Conservation (phyloP, 1,140 invertebrate genomes). For the Macrobrachium rosenbergii region DNA sequence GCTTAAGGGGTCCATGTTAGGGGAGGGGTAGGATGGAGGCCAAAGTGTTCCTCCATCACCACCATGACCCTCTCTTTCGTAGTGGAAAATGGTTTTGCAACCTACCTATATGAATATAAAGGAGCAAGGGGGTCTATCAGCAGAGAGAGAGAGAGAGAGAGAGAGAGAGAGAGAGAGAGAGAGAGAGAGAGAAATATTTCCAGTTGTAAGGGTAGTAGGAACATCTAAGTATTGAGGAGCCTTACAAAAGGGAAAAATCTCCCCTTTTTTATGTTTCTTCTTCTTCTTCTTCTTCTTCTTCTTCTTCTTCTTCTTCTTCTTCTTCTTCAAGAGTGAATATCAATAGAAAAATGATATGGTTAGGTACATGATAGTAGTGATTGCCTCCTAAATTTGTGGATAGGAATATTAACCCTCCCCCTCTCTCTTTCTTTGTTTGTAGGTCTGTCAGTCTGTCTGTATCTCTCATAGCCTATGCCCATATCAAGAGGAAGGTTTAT, state of each 20-base stretch:
- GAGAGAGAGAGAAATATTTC: not conserved
- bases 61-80: not conserved
- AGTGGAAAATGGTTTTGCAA: constrained; percentile 32
- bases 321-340: too few species aligned
- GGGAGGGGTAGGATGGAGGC: not conserved
- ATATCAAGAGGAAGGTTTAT: too few species aligned
- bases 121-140: not conserved
- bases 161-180: constrained; percentile 10
- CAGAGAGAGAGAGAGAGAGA: not conserved
- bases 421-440: not conserved
- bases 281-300: too few species aligned
- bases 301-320: too few species aligned
- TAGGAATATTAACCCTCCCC: not conserved
- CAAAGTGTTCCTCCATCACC: not conserved
- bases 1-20: too few species aligned
- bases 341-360: too few species aligned
- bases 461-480: too few species aligned
- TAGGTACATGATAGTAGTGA: too few species aligned
- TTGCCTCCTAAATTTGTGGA: not conserved
- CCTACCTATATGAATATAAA: constrained; percentile 9
- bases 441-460: too few species aligned
- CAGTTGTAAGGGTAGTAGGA: not conserved
- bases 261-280: too few species aligned
- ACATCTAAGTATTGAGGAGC: not conserved
- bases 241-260: too few species aligned